Percentiles rank a stretch among this genome's conserved stretches.
Evolutionary conservation across 1,140 invertebrate species (phyloP).

Genomic region (Micrasema longulum): DNA sequence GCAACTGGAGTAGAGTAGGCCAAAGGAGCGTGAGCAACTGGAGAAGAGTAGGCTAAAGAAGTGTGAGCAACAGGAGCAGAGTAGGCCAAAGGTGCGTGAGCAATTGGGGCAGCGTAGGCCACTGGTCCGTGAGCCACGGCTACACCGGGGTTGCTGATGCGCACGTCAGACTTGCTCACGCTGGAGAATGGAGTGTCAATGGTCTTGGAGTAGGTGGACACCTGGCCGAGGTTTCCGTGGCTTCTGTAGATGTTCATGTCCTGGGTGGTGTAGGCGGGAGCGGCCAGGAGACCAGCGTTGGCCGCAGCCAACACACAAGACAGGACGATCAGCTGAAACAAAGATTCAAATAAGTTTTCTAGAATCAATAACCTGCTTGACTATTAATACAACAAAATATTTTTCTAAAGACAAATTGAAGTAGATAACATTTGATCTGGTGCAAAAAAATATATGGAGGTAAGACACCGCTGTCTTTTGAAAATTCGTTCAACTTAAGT

Average conservation of each 20-base stretch:
- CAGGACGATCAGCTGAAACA: conserved; percentile 63
- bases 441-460: no score
- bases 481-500: no score
- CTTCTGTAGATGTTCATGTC: conserved; percentile 73
- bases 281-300: conserved; percentile 54
- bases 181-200: conserved; percentile 78
- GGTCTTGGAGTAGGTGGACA: conserved; percentile 74
- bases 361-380: no score
- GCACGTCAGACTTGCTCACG: conserved; percentile 72
- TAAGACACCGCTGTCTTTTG: no score
- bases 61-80: conserved; percentile 61
- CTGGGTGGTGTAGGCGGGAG: conserved; percentile 71
- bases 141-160: conserved; percentile 73
- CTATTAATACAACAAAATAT: no score
- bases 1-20: conserved; percentile 51
- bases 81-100: conserved; percentile 58
- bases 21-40: conserved; percentile 55
- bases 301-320: conserved; percentile 59
- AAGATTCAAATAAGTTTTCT: no score
- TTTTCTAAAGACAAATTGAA: no score
- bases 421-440: no score
- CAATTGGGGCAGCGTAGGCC: conserved; percentile 53
- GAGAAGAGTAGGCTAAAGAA: conserved; percentile 56
- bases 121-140: conserved; percentile 55
- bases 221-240: conserved; percentile 72